phyloP scores from a whole-genome alignment of 2,113 vertebrate genomes.

The Platycercus adscitus region DNA sequence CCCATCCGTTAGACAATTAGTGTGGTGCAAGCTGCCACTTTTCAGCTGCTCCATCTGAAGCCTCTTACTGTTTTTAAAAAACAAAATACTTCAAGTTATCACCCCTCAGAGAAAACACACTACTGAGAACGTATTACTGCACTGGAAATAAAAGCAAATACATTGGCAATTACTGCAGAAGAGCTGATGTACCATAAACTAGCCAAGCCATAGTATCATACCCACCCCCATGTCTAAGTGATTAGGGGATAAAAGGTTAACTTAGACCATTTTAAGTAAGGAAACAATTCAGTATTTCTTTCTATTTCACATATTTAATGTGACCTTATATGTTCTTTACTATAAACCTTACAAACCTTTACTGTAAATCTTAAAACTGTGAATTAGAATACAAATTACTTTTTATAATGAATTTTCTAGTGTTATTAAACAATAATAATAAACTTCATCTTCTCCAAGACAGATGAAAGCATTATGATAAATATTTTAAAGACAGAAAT shows the following conservation, averaged over 20 bases:
- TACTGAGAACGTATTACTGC: neutral
- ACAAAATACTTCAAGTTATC: neutral
- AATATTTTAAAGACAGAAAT: neutral
- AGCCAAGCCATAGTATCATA: neutral
- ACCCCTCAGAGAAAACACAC: neutral
- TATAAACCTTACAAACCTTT: neutral
- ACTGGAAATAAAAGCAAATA: slow-evolving; percentile 30
- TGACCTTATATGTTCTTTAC: neutral
- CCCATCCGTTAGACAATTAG: neutral
- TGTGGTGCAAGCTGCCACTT: neutral
- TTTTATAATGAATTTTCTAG: neutral
- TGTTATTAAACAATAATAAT: neutral
- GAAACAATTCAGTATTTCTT: neutral
- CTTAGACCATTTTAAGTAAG: neutral
- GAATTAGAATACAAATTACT: neutral
- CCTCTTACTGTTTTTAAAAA: neutral
- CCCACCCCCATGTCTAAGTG: neutral
- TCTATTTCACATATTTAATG: neutral
- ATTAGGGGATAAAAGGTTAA: slow-evolving; percentile 23
- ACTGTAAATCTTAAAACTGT: neutral
- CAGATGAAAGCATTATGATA: neutral
- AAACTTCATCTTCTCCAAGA: neutral
- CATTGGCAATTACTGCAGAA: slow-evolving; percentile 7
- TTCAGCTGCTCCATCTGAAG: neutral
- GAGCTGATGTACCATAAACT: neutral